phyloP scores from a whole-genome alignment of 2,113 vertebrate species.

The Tragelaphus strepsiceros region DNA sequence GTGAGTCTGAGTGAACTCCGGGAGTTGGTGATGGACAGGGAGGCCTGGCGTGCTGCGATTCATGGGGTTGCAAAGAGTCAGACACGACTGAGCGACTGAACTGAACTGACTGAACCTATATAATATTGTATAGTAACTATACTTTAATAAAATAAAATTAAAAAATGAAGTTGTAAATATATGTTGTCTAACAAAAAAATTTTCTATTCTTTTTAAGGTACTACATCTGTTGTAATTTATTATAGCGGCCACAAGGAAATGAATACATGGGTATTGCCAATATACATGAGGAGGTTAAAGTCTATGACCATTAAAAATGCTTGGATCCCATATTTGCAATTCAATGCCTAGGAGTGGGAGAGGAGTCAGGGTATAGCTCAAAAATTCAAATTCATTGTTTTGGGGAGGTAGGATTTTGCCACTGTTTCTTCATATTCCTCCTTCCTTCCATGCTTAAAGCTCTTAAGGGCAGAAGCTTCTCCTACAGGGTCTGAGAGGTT shows the following conservation, averaged over 20 bases:
- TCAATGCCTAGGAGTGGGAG: background rate
- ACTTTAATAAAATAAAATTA: background rate
- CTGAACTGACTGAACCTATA: too few species aligned
- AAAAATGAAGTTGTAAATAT: background rate
- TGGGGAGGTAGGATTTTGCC: background rate
- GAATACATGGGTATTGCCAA: background rate
- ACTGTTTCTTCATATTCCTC: background rate
- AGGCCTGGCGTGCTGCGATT: too few species aligned
- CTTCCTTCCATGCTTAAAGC: background rate
- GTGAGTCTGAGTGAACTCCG: too few species aligned
- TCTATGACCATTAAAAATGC: background rate
- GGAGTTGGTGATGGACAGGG: too few species aligned
- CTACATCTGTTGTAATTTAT: background rate
- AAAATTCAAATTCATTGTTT: background rate
- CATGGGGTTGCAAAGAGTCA: too few species aligned
- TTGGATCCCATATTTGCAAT: background rate
- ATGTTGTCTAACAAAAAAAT: background rate
- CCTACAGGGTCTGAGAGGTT: background rate
- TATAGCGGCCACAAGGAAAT: background rate
- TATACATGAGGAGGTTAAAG: background rate
- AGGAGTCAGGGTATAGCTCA: background rate
- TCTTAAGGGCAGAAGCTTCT: background rate
- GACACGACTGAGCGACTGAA: too few species aligned
- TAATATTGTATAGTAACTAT: background rate
- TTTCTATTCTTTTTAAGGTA: background rate